Evolutionary conservation across 2,797 vertebrate genomes (phyloP).

Genomic region (Eulemur albifrons): DNA sequence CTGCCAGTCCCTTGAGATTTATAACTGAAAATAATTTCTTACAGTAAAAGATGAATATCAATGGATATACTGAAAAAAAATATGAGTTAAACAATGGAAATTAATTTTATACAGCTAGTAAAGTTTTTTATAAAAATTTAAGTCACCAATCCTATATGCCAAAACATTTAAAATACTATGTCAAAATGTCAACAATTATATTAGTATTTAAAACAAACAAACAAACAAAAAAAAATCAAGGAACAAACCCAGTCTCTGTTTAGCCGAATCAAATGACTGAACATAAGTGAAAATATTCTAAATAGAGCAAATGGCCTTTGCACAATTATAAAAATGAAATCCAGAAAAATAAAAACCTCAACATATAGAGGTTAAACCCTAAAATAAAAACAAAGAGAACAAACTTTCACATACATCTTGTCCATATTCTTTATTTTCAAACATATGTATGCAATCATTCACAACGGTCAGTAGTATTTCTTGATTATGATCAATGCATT

Average conservation of each 20-base stretch:
- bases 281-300: not conserved
- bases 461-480: slow-evolving; percentile 94
- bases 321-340: slow-evolving; percentile 48
- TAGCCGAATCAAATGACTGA: not conserved
- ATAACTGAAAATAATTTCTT: slow-evolving; percentile 1
- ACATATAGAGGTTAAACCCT: not conserved
- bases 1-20: slow-evolving; percentile 41
- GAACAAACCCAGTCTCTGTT: slow-evolving; percentile 18
- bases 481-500: slow-evolving; percentile 96
- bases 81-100: not conserved
- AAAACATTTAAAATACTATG: not conserved
- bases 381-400: slow-evolving; percentile 64
- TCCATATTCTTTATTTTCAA: slow-evolving; percentile 98
- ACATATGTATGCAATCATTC: slow-evolving; percentile 96
- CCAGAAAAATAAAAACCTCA: slow-evolving; percentile 11
- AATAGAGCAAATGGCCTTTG: not conserved
- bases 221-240: not conserved
- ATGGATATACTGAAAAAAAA: slow-evolving; percentile 36
- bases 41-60: slow-evolving; percentile 22
- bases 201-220: not conserved
- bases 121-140: slow-evolving; percentile 35
- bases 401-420: slow-evolving; percentile 89
- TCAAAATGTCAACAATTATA: slow-evolving; percentile 19
- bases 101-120: slow-evolving; percentile 38
- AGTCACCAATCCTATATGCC: not conserved